Base-by-base conservation (phyloP, 1,140 invertebrate genomes). In the Euwallacea fornicatus region DNA sequence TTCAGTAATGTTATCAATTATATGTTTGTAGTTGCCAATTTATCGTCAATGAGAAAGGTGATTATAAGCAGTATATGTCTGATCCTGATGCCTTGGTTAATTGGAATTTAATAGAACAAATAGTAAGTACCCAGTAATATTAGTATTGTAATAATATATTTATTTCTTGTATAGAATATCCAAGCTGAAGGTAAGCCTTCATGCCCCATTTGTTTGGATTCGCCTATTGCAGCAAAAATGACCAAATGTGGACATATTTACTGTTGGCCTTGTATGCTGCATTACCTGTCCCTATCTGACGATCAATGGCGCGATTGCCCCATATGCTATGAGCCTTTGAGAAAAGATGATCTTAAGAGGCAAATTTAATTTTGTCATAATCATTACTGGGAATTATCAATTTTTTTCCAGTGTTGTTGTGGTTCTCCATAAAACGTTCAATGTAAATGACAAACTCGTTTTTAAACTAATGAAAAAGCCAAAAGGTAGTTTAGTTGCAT, bases 161-260 rank as follows among this genome's bases (percentile, higher is more conserved):
- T 21, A 54, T 54, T 7, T 66, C 42, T 67, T 43, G 74, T 81
- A 77, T 82, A 88, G 86, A 84, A 83, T 81, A 74, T 88, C 61
- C 82, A 87, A 73, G 88, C 86, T 56, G 83, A 83, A 56, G 93
- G 94, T 72, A 84, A 85, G 68, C 85, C 92, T 21, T 89, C 89
- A 56, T 98, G 96, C 82, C 96, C 96, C 0, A 98, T 98, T 78
- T 98, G 96, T 84, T 84, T 98, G 54, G 89, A 90, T 78, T 83
- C 86, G 56, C 94, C 95, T 33, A 83, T 89, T 64, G 92, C 93
- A 74, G 95, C 90, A 3, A 94, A 97, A 84, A 94, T 98, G 78
- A 97, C 95, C 0, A 87, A 90, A 43, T 99, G 97, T 84, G 96
- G 96, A 21, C 97, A 98, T 81, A 90, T 96, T 68, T 98, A 94